phyloP scores from a whole-genome alignment of 1,140 invertebrate genomes.

The Pseudomyrmex gracilis region DNA sequence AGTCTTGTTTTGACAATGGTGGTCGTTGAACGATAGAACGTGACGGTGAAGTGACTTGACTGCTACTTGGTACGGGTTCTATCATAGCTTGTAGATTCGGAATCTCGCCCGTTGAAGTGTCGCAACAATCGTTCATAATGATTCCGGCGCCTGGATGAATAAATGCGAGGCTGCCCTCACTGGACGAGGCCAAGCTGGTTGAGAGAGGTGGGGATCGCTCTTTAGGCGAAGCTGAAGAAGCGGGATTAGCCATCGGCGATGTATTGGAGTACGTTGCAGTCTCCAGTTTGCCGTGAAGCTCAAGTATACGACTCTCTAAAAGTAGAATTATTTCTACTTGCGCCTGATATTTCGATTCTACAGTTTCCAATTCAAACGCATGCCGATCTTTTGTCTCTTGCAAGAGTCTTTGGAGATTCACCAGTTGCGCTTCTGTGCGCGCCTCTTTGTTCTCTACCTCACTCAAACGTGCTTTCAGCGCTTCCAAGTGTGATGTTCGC shows the following conservation, averaged over 20 bases:
- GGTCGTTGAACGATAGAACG: slow-evolving; percentile 65
- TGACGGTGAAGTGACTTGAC: slow-evolving; percentile 75
- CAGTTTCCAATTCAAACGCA: slow-evolving; percentile 86
- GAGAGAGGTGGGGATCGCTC: slow-evolving; percentile 83
- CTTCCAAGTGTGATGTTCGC: slow-evolving; percentile 82
- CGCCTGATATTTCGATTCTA: slow-evolving; percentile 90
- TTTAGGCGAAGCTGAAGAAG: slow-evolving; percentile 82
- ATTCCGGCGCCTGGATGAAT: slow-evolving; percentile 80
- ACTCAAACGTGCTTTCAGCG: slow-evolving; percentile 78
- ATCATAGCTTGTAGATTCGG: slow-evolving; percentile 83
- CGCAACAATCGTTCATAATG: slow-evolving; percentile 83
- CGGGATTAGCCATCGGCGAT: slow-evolving; percentile 74
- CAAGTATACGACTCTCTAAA: slow-evolving; percentile 89
- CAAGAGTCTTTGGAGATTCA: slow-evolving; percentile 84
- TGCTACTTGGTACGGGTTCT: slow-evolving; percentile 78
- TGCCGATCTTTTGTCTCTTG: slow-evolving; percentile 85
- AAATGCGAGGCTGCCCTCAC: slow-evolving; percentile 83
- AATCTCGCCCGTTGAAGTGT: slow-evolving; percentile 82
- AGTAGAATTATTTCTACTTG: slow-evolving; percentile 89
- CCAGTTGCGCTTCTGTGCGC: slow-evolving; percentile 83
- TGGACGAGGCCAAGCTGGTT: slow-evolving; percentile 83
- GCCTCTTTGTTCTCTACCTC: slow-evolving; percentile 85
- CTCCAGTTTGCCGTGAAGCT: slow-evolving; percentile 87
- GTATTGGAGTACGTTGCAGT: slow-evolving; percentile 71
- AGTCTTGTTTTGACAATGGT: slow-evolving; percentile 65